phyloP scores from a whole-genome alignment of 2,797 vertebrate species.

The Gobionotothen gibberifrons region DNA sequence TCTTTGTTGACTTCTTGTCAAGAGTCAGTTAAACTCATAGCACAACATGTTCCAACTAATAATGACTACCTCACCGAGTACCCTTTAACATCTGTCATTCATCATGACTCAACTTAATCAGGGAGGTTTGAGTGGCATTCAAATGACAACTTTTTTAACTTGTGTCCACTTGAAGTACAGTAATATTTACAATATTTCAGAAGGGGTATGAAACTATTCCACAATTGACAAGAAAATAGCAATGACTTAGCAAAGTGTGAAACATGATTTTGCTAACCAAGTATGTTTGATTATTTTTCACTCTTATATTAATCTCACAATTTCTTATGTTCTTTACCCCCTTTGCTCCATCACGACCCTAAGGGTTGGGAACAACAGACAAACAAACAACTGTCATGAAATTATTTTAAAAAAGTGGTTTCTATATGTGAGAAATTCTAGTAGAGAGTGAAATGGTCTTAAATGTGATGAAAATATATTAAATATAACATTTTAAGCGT shows the following conservation, averaged over 20 bases:
- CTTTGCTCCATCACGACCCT: too few relatives aligned
- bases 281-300: too few relatives aligned
- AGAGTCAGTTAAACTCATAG: rapidly evolving
- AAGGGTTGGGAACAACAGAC: too few relatives aligned
- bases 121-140: neutral
- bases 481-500: neutral
- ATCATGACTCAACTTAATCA: conserved; percentile 5
- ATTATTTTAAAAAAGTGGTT: too few relatives aligned
- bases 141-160: neutral
- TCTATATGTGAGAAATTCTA: too few relatives aligned
- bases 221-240: neutral
- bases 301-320: too few relatives aligned
- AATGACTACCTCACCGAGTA: neutral
- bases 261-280: neutral
- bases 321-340: too few relatives aligned
- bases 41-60: rapidly evolving
- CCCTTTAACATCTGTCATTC: neutral
- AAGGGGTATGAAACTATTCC: neutral
- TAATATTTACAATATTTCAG: neutral
- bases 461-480: too few relatives aligned
- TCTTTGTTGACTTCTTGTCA: neutral
- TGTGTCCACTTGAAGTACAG: too few relatives aligned
- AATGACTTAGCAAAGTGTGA: neutral
- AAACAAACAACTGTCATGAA: too few relatives aligned
- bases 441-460: too few relatives aligned